Conservation (phyloP, 2,797 vertebrate genomes). For the Amphiprion clarkii region DNA sequence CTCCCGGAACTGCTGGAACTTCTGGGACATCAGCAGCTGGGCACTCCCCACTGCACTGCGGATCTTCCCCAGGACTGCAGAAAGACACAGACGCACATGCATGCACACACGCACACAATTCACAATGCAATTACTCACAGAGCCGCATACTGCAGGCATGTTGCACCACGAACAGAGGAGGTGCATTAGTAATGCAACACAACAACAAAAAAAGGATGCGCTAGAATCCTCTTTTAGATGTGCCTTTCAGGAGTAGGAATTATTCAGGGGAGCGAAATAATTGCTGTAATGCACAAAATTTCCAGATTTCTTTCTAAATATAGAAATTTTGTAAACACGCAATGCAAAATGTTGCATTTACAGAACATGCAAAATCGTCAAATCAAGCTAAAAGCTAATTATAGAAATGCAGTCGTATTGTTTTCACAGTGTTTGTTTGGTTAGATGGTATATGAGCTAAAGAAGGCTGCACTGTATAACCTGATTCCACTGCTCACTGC, state of each 20-base stretch:
- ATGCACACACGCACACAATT: constrained; percentile 35
- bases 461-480: constrained; percentile 31
- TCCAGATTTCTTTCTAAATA: constrained; percentile 2
- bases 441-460: constrained; percentile 12
- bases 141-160: constrained; percentile 76
- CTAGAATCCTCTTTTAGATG: constrained; percentile 16
- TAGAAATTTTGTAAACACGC: neutral
- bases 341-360: constrained; percentile 2
- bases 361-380: neutral
- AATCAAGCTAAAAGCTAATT: neutral
- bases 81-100: constrained; percentile 68
- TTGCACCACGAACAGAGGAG: constrained; percentile 61
- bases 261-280: constrained; percentile 22
- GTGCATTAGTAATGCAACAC: constrained; percentile 63
- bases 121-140: constrained; percentile 79
- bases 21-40: constrained; percentile 98
- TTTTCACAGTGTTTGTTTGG: neutral
- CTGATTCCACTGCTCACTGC: constrained; percentile 29
- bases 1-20: constrained; percentile 99
- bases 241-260: constrained; percentile 19
- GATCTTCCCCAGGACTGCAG: constrained; percentile 95
- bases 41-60: constrained; percentile 96
- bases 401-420: neutral
- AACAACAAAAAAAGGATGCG: constrained; percentile 18
- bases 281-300: constrained; percentile 13